Evolutionary conservation across 2,888 invertebrate genomes (phyloP), one percentile per base, ranked within the genome.

Genomic region (Cephus nigrinus): DNA sequence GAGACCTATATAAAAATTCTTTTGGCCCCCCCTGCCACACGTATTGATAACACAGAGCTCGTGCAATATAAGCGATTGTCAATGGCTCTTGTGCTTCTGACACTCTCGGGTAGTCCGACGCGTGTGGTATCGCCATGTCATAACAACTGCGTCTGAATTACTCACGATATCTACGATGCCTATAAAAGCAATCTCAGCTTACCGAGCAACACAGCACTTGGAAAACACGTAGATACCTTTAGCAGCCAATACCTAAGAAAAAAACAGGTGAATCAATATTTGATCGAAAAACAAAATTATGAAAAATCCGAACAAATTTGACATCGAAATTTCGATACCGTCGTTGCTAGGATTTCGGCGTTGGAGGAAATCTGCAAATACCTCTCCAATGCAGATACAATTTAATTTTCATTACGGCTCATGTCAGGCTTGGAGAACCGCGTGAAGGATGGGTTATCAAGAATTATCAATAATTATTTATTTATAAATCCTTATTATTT

Each of bases 111-210:
- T 31, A 74, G 74, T 33, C 9, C 71, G 12, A 69, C 73, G 31
- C 69, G 75, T 75, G 74, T 76, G 75, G 80, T 81, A 82, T 82
- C 81, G 78, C 80, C 77, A 81, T 83, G 82, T 83, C 82, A 83
- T 83, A 84, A 84, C 82, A 81, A 75, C 74, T 75, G 72, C 77
- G 79, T 82, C 82, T 84, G 82, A 83, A 80, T 84, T 82, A 83
- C 40, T 76, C 75, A 77, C 80, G 78, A 79, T 83, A 81, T 83
- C 81, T 78, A 81, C 81, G 80, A 72, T 73, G 76, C 73, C 77
- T 71, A 78, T 80, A 55, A 55, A 55, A 55, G 23, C 23, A 55
- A 55, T 55, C 55, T 55, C 55, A 55, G 23, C 23, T 55, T 55
- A 55, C 55, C 55, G 9, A 55, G 55, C 55, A 55, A 55, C 23